Evolutionary conservation across 2,888 invertebrate genomes (phyloP), one percentile per base, ranked within the genome.

Genomic region (Netelia inedita): DNA sequence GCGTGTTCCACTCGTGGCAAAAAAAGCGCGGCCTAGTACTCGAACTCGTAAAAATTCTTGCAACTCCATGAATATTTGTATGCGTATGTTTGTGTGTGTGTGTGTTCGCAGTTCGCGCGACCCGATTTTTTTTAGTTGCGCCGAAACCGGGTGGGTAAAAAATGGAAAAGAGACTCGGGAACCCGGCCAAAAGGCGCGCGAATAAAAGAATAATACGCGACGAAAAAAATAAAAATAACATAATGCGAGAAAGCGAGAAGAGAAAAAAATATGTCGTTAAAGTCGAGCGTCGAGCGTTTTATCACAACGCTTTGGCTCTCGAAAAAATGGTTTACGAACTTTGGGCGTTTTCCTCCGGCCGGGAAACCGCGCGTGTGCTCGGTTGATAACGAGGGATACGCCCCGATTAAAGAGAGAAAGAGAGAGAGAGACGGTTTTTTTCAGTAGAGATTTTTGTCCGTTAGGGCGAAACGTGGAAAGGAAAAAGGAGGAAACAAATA

Each of bases 321-420:
- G 8, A 35, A 35, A 35, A 35, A 35, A 35, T 35, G 35, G 35
- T 35, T 35, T 35, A 35, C 35, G 35, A 35, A 35, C 35, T 35
- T 35, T 35, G 35, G 35, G 35, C 3, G 6, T 35, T 35, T 35
- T 35, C 35, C 35, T 35, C 35, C 35, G 35, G 35, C 6, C 8
- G 35, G 61, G 63, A 71, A 14, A 28, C 65, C 23, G 66, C 63
- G 74, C 50, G 79, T 65, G 76, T 69, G 74, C 75, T 79, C 71
- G 59, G 73, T 73, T 82, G 82, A 79, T 84, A 85, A 78, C 82
- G 73, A 85, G 61, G 59, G 69, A 72, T 43, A 41, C n/a, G 76
- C 10, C 19, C 14, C 21, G n/a, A 71, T 59, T 55, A 35, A 3
- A 14, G 6, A 74, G 41, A 71, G 78, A 80, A 53, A 69, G 55